These are phyloP conservation scores for Tokudaia muenninki DNA, from an alignment of 2,797 vertebrate species.

Conservation along the genomic window DNA sequence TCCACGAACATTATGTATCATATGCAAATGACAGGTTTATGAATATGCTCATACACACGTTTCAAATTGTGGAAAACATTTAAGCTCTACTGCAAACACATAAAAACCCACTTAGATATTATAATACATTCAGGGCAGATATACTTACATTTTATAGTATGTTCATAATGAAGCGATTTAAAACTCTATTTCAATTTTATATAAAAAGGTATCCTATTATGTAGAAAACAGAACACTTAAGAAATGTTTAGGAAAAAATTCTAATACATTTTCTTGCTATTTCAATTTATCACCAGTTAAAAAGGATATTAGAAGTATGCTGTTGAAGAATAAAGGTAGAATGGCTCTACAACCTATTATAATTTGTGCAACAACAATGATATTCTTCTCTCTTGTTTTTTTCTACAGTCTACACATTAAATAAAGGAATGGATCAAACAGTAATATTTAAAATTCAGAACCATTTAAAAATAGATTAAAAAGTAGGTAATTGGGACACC, in stretches of 20 bases:
- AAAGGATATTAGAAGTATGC: background rate
- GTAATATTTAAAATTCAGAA: background rate
- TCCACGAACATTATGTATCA: background rate
- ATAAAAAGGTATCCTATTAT: background rate
- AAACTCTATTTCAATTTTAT: conserved; percentile 49
- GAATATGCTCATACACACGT: background rate
- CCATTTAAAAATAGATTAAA: background rate
- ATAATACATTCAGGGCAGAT: background rate
- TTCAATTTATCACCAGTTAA: conserved; percentile 28
- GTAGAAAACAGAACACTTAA: background rate
- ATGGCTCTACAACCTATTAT: background rate
- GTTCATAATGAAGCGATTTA: conserved; percentile 16
- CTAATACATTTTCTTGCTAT: background rate
- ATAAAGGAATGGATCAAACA: background rate
- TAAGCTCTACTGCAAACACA: background rate
- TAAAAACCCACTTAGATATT: background rate
- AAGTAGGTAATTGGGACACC: background rate
- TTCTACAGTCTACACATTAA: background rate
- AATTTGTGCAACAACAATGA: background rate
- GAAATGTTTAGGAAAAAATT: background rate
- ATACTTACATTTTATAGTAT: conserved; percentile 46
- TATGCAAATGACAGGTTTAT: background rate
- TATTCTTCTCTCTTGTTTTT: background rate
- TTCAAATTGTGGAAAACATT: conserved; percentile 2
- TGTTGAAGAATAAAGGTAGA: background rate